phyloP scores from a whole-genome alignment of 2,113 vertebrate species.

The Malurus cyaneus region DNA sequence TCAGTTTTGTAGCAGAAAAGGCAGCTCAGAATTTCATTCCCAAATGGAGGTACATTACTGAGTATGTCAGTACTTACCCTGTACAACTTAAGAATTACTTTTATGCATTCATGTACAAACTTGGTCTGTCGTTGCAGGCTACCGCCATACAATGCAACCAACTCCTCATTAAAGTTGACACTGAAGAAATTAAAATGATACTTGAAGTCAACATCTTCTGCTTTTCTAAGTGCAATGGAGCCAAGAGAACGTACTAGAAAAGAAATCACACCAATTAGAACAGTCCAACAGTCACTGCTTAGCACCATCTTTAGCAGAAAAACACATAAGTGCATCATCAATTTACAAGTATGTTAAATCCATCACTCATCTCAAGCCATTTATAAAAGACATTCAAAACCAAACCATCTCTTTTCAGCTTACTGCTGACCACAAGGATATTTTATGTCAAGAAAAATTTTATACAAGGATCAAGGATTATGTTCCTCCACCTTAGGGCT shows the following conservation, averaged over 20 bases:
- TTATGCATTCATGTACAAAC: conserved; percentile 94
- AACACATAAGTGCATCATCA: not conserved
- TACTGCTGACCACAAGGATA: not conserved
- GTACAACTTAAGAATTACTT: conserved; percentile 91
- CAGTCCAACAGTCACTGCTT: not conserved
- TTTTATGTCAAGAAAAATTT: not conserved
- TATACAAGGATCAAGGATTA: not conserved
- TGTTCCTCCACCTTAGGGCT: not conserved
- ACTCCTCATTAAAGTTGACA: conserved; percentile 95
- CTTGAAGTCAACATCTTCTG: conserved; percentile 85
- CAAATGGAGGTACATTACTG: not conserved
- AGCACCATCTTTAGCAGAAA: not conserved
- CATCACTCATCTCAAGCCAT: not conserved
- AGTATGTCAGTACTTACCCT: conserved; percentile 75
- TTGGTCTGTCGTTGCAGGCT: conserved; percentile 88
- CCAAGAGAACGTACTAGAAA: conserved; percentile 89
- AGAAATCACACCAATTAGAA: not conserved
- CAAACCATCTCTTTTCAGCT: not conserved
- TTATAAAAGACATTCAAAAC: not conserved
- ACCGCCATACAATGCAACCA: conserved; percentile 95
- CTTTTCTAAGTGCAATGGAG: conserved; percentile 93
- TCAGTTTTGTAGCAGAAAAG: not conserved
- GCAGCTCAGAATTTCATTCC: not conserved
- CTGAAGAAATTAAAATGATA: conserved; percentile 96
- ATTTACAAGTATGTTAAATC: not conserved